A percentile compares a stretch with the other conserved stretches of the same genome.
These are phyloP conservation scores for Brassicogethes aeneus DNA, from an alignment of 2,888 invertebrate genomes.

Conservation along the genomic window DNA sequence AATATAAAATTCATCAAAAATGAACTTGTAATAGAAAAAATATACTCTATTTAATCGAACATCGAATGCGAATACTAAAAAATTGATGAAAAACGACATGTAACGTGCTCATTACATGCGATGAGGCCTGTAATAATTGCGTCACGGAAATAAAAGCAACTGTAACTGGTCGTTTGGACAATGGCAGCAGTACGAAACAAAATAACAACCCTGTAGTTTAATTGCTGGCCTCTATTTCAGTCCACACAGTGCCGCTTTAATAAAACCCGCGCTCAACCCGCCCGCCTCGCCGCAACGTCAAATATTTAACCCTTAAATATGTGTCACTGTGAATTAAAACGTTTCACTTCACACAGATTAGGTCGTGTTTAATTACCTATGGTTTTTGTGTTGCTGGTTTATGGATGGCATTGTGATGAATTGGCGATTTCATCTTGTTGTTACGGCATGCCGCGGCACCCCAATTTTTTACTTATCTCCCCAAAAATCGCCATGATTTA, in stretches of 20 bases:
- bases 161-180: constrained; percentile 8
- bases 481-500: too few species aligned
- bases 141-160: constrained; percentile 10
- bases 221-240: constrained; percentile 7
- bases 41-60: too few species aligned
- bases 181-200: constrained; percentile 9
- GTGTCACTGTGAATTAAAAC: constrained; percentile 13
- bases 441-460: too few species aligned
- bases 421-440: not conserved
- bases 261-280: too few species aligned
- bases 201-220: constrained; percentile 12
- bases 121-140: not conserved
- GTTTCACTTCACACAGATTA: constrained; percentile 4
- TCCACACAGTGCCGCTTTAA: constrained; percentile 7
- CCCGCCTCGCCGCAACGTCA: constrained; percentile 8
- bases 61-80: too few species aligned
- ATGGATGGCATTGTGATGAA: not conserved
- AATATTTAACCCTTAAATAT: constrained; percentile 14
- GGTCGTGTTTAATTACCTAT: constrained; percentile 10
- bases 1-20: too few species aligned
- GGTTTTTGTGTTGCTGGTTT: not conserved
- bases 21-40: too few species aligned
- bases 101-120: not conserved
- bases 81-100: too few species aligned
- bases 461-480: too few species aligned